These are phyloP conservation scores for Hypomecis punctinalis DNA, from an alignment of 2,888 invertebrate genomes.

Conservation along the genomic window DNA sequence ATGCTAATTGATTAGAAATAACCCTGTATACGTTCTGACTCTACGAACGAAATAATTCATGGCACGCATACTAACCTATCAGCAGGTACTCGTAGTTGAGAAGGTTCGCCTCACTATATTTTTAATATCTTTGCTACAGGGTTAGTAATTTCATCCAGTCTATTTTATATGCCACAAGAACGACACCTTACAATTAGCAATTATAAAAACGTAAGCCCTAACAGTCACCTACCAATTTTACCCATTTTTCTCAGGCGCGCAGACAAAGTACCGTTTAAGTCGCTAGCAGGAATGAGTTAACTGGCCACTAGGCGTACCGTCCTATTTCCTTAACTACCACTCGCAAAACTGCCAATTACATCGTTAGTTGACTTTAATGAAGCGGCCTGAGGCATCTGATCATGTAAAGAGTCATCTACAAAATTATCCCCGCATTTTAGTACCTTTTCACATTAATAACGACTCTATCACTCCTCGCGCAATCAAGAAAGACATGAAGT, in stretches of 20 bases:
- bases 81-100: too few species aligned
- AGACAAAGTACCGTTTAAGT: constrained; percentile 6
- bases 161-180: too few species aligned
- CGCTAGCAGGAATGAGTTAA: constrained; percentile 11
- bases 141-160: too few species aligned
- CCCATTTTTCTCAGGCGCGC: background rate
- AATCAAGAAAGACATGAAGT: background rate
- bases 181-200: too few species aligned
- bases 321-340: constrained; percentile 24
- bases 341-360: constrained; percentile 64
- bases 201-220: too few species aligned
- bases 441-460: constrained; percentile 8
- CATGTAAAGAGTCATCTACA: constrained; percentile 28
- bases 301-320: constrained; percentile 15
- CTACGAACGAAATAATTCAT: too few species aligned
- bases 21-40: too few species aligned
- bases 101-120: too few species aligned
- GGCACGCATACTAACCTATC: too few species aligned
- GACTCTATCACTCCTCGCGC: too few species aligned
- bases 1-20: too few species aligned
- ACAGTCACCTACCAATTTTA: background rate
- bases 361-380: constrained; percentile 76
- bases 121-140: too few species aligned
- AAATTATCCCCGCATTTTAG: constrained; percentile 45
- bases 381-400: constrained; percentile 60